Percentiles rank a stretch among this genome's conserved stretches.
phyloP scores from a whole-genome alignment of 2,888 invertebrate species.

The Psylliodes chrysocephalus region DNA sequence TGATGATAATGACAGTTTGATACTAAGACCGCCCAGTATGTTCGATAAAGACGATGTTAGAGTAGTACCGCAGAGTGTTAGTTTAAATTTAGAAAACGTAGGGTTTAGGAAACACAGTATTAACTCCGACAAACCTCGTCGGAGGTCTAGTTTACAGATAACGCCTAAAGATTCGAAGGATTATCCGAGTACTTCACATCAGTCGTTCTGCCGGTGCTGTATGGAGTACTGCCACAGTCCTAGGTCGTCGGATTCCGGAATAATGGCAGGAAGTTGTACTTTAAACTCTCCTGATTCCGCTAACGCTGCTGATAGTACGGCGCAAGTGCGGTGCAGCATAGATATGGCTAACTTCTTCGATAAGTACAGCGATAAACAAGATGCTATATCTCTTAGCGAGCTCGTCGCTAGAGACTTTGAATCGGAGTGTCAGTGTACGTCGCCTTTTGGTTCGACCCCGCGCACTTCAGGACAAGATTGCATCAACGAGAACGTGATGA shows the following conservation, averaged over 20 bases:
- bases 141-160: constrained; percentile 58
- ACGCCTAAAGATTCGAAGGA: constrained; percentile 49
- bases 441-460: constrained; percentile 79
- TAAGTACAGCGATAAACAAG: constrained; percentile 52
- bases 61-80: constrained; percentile 46
- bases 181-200: constrained; percentile 36
- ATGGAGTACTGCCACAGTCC: constrained; percentile 70
- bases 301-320: constrained; percentile 44
- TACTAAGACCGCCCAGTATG: constrained; percentile 70
- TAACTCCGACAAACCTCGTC: constrained; percentile 70
- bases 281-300: constrained; percentile 77
- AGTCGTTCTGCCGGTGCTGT: constrained; percentile 55
- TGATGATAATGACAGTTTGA: constrained; percentile 51
- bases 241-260: constrained; percentile 82
- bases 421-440: constrained; percentile 77
- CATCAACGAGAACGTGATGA: constrained; percentile 68
- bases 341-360: constrained; percentile 53
- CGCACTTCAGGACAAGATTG: constrained; percentile 73
- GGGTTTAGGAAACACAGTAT: constrained; percentile 67
- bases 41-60: constrained; percentile 59
- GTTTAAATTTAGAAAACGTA: constrained; percentile 50
- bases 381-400: constrained; percentile 67
- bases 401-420: constrained; percentile 70
- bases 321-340: constrained; percentile 52
- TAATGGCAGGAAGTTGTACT: constrained; percentile 85